Evolutionary conservation across 2,888 invertebrate species (phyloP), one percentile per base, ranked within the genome.

Genomic region (Drosophila suboccidentalis): DNA sequence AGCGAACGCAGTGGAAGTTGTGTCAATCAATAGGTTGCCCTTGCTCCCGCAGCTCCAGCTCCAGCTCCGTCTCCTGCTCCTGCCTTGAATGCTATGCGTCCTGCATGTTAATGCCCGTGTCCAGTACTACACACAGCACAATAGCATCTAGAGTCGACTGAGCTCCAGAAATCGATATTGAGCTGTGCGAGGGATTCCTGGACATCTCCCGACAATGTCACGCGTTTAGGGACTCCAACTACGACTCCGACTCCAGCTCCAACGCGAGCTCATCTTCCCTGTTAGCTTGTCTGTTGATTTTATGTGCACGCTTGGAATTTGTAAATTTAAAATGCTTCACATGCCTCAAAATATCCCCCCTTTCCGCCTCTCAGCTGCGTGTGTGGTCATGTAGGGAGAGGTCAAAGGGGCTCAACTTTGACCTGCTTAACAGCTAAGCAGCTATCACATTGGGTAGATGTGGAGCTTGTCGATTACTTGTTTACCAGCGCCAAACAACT

Each of bases 1-100:
- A 62, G 60, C 82, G 57, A 82, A 65, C 75, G 78, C 77, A 73
- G 49, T 87, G 82, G 86, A 89, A 90, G 84, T 86, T 91, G 87
- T 91, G 91, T 91, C 92, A 91, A 92, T 91, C 92, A 91, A 91
- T 91, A 91, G 90, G 87, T 84, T 85, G 80, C 78, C 69, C 63
- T 76, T 26, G n/a, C 51, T 50, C 26, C 44, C 49, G 66, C 78
- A 77, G 44, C 77, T 65, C 77, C 78, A 78, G 76, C 57, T 54
- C 43, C 71, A 10, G 9, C 50, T 51, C 36, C 41, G 54, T 70
- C 64, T 72, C 29, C 64, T 59, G 76, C 72, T 80, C 74, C 44
- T 55, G 78, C 49, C 46, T 22, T 43, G 67, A 65, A 67, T 46
- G 75, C 69, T 70, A 89, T 87, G 90, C 80, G 88, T 83, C 82